phyloP scores from a whole-genome alignment of 2,113 vertebrate genomes.

The Electrona antarctica region DNA sequence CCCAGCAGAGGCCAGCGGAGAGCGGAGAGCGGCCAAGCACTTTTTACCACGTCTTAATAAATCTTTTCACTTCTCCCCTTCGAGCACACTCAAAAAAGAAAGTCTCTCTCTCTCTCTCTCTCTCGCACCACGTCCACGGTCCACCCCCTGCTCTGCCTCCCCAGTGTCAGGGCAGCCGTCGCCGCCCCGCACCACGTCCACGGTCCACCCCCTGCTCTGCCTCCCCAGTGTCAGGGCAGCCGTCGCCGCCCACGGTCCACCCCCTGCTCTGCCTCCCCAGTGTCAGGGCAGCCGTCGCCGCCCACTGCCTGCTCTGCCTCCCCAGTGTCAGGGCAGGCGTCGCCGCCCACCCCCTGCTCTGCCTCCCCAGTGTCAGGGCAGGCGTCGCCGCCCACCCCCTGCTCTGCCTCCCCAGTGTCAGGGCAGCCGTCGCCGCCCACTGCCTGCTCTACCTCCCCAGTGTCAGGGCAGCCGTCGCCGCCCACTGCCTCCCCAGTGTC shows the following conservation, averaged over 20 bases:
- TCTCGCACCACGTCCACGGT: too few relatives aligned
- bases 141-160: background rate
- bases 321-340: background rate
- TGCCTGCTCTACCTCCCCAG: background rate
- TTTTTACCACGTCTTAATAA: slow-evolving; percentile 10
- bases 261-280: background rate
- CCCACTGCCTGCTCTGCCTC: background rate
- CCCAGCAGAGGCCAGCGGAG: slow-evolving; percentile 3
- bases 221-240: background rate
- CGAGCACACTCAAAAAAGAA: background rate
- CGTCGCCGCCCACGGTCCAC: background rate
- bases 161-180: background rate
- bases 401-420: background rate
- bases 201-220: too few relatives aligned
- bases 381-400: background rate
- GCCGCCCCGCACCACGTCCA: too few relatives aligned
- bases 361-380: background rate
- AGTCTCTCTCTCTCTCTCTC: too few relatives aligned
- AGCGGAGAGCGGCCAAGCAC: background rate
- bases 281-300: background rate
- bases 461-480: background rate
- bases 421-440: background rate
- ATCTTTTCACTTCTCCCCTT: background rate
- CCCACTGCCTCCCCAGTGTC: background rate
- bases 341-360: background rate